Evolutionary conservation across 2,113 vertebrate species (phyloP), one percentile per base, ranked within the genome.

Genomic region (Alosa alosa): DNA sequence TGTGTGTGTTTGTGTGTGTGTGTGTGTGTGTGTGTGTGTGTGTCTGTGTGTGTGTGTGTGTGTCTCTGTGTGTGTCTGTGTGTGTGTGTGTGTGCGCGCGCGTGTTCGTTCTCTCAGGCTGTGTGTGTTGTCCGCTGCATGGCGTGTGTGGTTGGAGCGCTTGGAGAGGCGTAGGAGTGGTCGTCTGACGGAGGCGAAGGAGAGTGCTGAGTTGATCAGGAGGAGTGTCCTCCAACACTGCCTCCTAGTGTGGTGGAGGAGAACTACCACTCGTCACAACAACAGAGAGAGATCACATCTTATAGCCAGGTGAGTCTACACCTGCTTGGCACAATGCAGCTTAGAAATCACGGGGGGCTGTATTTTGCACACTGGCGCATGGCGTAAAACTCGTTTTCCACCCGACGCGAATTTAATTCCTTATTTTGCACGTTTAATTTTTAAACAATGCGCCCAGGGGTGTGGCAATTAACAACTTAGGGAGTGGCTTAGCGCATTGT

Each of bases 181-280:
- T 68, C 81, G 45, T 78, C 44, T 15, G 45, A n/a, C 17, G n/a
- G 72, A 68, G 78, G 46, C 45, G n/a, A 57, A 25, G 25, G 55
- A 68, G 45, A 84, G 82, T 20, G 45, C 44, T 11, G 55, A 13
- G 7, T n/a, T 88, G 46, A 57, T 82, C 68, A 82, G 49, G 52
- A 84, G 3, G 45, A 64, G 25, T 31, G 85, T 82, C 49, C 60
- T 86, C 20, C 72, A 52, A 41, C 46, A n/a, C 72, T 82, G 82
- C 75, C 31, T 88, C 36, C 82, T 64, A 11, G 82, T 52, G 49
- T 88, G 87, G 87, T 18, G 50, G 81, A 25, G n/a, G 49, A 84
- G 44, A 46, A 75, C 72, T 31, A 55, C 44, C 20, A 68, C 20
- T 9, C 52, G 22, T 11, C 75, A 52, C 31, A 72, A 11, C 8